phyloP scores from a whole-genome alignment of 2,888 invertebrate genomes.

The Folsomia manolachei region DNA sequence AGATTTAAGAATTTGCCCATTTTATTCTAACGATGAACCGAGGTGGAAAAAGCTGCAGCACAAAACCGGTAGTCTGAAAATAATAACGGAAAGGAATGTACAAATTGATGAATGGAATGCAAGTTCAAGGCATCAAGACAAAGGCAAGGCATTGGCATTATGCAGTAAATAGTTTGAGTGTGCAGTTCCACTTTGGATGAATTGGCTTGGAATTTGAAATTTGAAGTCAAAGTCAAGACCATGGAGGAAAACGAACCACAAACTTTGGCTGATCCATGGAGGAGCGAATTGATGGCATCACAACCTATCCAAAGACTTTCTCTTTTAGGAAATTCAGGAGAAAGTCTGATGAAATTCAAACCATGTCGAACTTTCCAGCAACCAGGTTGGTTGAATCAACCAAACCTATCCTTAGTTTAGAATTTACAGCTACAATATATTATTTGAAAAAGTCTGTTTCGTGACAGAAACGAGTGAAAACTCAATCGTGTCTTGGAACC shows the following conservation, averaged over 20 bases:
- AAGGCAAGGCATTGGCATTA: background rate
- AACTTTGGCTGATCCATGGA: conserved; percentile 17
- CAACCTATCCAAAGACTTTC: background rate
- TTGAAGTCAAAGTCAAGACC: conserved; percentile 6
- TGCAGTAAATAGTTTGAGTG: too few species aligned
- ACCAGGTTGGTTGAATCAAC: background rate
- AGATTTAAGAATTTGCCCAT: too few species aligned
- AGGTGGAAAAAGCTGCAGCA: too few species aligned
- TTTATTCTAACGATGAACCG: too few species aligned
- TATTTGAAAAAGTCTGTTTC: conserved; percentile 2
- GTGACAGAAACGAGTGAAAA: background rate
- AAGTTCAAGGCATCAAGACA: too few species aligned
- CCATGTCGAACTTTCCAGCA: background rate
- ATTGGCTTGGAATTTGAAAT: background rate
- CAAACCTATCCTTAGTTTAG: conserved; percentile 4
- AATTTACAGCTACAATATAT: conserved; percentile 17
- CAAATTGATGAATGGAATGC: too few species aligned
- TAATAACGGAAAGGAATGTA: background rate
- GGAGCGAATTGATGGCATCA: background rate
- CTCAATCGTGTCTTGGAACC: background rate
- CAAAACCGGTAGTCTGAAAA: too few species aligned
- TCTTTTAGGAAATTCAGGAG: background rate
- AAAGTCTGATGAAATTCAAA: background rate
- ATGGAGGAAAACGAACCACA: background rate
- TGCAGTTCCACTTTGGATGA: background rate